Evolutionary conservation across 2,888 invertebrate genomes (phyloP).

Genomic region (Melieria crassipennis): DNA sequence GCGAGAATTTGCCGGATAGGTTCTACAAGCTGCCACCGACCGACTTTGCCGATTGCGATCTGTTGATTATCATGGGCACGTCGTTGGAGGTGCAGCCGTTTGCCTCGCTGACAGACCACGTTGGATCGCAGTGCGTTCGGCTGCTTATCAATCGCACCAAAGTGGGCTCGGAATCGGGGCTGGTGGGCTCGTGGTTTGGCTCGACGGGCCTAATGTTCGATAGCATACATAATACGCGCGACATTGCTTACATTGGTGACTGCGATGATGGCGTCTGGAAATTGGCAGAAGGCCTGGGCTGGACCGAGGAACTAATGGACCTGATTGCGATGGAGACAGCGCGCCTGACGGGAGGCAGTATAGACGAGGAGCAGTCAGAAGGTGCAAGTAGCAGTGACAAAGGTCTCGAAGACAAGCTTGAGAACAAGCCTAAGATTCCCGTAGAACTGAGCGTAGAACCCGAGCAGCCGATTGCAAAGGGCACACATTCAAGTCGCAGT

Average conservation of each 20-base stretch:
- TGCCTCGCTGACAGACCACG: constrained; percentile 84
- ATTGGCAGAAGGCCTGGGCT: constrained; percentile 80
- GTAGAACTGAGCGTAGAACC: too few relatives aligned
- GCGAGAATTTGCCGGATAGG: constrained; percentile 84
- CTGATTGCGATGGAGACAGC: constrained; percentile 71
- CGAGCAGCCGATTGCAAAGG: too few relatives aligned
- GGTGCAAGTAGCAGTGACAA: background rate
- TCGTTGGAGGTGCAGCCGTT: constrained; percentile 95
- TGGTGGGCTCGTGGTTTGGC: constrained; percentile 52
- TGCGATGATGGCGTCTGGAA: constrained; percentile 83
- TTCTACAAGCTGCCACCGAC: constrained; percentile 76
- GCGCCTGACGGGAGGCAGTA: constrained; percentile 56
- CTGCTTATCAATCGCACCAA: constrained; percentile 88
- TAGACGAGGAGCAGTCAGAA: background rate
- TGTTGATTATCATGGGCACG: constrained; percentile 94
- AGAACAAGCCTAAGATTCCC: background rate
- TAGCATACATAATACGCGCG: constrained; percentile 71
- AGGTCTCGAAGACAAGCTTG: background rate
- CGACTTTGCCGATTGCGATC: constrained; percentile 88
- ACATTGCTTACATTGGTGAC: constrained; percentile 84
- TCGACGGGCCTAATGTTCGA: constrained; percentile 74
- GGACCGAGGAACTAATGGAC: constrained; percentile 75
- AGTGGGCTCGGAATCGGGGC: constrained; percentile 68
- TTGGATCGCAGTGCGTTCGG: constrained; percentile 78
- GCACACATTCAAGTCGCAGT: too few relatives aligned